Conservation (phyloP, 2,888 invertebrate genomes). For the Panzeria rudis region DNA sequence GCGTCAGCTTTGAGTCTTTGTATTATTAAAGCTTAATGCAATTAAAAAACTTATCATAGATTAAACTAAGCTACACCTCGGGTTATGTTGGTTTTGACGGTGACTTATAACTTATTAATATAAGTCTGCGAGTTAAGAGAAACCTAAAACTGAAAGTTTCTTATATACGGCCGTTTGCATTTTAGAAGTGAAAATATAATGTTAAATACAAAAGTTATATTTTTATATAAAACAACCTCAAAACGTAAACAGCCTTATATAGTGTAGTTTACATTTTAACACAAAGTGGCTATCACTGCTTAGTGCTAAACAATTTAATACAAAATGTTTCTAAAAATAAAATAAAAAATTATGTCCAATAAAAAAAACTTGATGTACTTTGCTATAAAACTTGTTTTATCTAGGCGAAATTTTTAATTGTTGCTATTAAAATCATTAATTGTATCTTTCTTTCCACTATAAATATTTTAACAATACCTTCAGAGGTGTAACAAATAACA, state of each 20-base stretch:
- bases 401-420: constrained; percentile 39
- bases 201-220: too few species aligned
- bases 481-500: constrained; percentile 51
- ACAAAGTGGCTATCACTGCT: neutral
- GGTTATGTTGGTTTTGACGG: too few species aligned
- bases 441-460: constrained; percentile 30
- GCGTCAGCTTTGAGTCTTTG: neutral
- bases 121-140: too few species aligned
- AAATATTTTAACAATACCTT: constrained; percentile 54
- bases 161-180: too few species aligned
- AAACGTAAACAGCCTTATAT: neutral
- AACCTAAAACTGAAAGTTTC: too few species aligned
- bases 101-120: too few species aligned
- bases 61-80: too few species aligned
- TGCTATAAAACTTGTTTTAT: neutral
- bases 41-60: neutral
- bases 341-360: neutral
- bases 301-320: neutral
- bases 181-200: too few species aligned
- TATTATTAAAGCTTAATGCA: neutral
- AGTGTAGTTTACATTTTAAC: neutral
- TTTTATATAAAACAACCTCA: too few species aligned
- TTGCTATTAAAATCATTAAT: constrained; percentile 42
- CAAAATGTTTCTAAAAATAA: neutral
- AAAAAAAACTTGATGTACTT: neutral